Percentiles rank a stretch among this genome's conserved stretches.
Evolutionary conservation across 2,113 vertebrate genomes (phyloP).

Genomic region (Halcyon senegalensis): DNA sequence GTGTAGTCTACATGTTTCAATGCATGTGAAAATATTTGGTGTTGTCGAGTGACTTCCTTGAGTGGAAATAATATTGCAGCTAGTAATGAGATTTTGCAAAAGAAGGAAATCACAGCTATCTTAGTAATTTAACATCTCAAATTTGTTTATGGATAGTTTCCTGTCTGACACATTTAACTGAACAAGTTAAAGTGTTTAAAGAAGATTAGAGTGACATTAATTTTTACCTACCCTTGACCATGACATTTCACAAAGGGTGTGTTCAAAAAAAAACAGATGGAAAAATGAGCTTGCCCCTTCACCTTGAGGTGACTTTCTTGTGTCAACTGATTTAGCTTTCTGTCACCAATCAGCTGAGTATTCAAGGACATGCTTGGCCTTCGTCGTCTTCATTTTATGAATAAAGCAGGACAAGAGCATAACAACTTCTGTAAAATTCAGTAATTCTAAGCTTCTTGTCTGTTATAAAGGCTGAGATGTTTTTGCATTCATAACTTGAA

Average conservation of each 20-base stretch:
- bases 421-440: neutral
- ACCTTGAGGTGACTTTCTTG: neutral
- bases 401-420: neutral
- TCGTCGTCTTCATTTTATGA: neutral
- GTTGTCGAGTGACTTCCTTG: conserved; percentile 60
- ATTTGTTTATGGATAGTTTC: conserved; percentile 71
- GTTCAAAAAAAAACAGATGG: conserved; percentile 45
- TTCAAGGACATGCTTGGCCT: neutral
- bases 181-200: conserved; percentile 60
- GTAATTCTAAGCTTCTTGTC: neutral
- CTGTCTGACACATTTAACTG: conserved; percentile 70
- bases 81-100: conserved; percentile 61
- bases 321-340: conserved; percentile 15
- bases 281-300: conserved; percentile 51
- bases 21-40: conserved; percentile 72
- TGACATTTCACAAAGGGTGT: conserved; percentile 55
- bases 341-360: neutral
- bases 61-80: conserved; percentile 52
- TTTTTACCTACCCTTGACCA: conserved; percentile 59
- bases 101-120: conserved; percentile 76
- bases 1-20: conserved; percentile 50
- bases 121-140: conserved; percentile 61
- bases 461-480: neutral
- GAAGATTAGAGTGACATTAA: conserved; percentile 62
- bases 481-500: neutral